Base-by-base conservation (phyloP, 2,888 invertebrate genomes). In the Hypolimnas misippus region DNA sequence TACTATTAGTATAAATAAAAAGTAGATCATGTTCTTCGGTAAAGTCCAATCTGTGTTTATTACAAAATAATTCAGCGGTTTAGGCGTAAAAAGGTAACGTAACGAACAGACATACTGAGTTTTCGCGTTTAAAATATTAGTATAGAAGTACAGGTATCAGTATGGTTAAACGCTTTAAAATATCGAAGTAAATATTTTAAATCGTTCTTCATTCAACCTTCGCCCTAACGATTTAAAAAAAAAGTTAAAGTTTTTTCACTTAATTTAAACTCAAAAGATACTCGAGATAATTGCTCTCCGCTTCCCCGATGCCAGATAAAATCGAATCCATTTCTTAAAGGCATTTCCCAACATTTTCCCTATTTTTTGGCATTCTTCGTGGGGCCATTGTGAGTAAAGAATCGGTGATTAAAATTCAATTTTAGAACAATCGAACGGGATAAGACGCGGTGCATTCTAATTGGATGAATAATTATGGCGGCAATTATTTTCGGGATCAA, bases 241-340 rank as follows among this genome's bases (percentile, higher is more conserved):
- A 70, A 57, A 69, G 70, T 72, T 61, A 25, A 77, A 81, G 70
- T 90, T 91, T 89, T 89, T 90, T 88, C 91, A 85, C 91, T 91
- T 89, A 90, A 92, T 92, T 92, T 91, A 82, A 91, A 89, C 89
- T 91, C 89, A 91, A 91, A 90, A 87, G 92, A 91, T 89, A 91
- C 91, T 92, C 80, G 87, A 91, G 86, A 86, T 90, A 91, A 92
- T 92, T 91, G 89, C 90, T 90, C 84, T 77, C 70, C 69, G 78
- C 82, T 82, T 85, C 86, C 83, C 79, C 76, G 75, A 75, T 77
- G 81, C 69, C 72, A 70, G 73, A 74, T 73, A 73, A 49, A 77
- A 89, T 88, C 87, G 87, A 88, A 88, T 77, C 80, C 82, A 86
- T 84, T 87, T 81, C 76, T 73, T 83, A 82, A 81, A 84, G 83